Evolutionary conservation across 1,140 invertebrate genomes (phyloP).

Genomic region (Euwallacea fornicatus): DNA sequence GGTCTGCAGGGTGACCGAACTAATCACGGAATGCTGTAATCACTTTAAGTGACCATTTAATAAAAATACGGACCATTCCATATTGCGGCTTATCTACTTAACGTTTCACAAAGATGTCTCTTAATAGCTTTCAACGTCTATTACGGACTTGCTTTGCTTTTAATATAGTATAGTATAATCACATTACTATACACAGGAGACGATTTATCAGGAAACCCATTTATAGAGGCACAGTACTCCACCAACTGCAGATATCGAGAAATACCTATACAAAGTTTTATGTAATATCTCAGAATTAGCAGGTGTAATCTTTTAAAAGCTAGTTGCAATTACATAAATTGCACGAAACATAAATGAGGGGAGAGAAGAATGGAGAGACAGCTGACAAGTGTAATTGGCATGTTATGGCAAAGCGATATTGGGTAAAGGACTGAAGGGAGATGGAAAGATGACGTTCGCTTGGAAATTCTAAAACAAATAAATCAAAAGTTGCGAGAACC

Average conservation of each 20-base stretch:
- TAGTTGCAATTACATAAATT: conserved; percentile 3
- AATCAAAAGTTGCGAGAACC: too few species aligned
- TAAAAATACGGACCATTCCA: conserved; percentile 1
- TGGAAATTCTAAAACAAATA: too few species aligned
- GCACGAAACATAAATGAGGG: not conserved
- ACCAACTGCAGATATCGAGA: too few species aligned
- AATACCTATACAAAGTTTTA: too few species aligned
- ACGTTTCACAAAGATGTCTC: conserved; percentile 5
- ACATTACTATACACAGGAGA: too few species aligned
- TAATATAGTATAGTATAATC: not conserved
- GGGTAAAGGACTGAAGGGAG: too few species aligned
- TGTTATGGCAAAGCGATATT: not conserved
- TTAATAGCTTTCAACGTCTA: not conserved
- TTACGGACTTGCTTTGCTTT: not conserved
- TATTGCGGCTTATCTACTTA: conserved; percentile 2
- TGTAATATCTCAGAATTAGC: not conserved
- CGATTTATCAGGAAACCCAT: too few species aligned
- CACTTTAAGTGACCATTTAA: conserved; percentile 6
- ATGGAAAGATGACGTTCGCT: too few species aligned
- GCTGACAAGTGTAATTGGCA: conserved; percentile 1
- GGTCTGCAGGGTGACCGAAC: conserved; percentile 14
- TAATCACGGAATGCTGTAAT: conserved; percentile 10
- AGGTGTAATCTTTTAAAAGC: conserved; percentile 7
- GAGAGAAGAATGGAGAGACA: not conserved
- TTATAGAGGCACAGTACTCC: too few species aligned